A percentile compares a stretch with the other conserved stretches of the same genome.
Evolutionary conservation across 2,797 vertebrate species (phyloP).

Genomic region (Phaenicophaeus curvirostris): DNA sequence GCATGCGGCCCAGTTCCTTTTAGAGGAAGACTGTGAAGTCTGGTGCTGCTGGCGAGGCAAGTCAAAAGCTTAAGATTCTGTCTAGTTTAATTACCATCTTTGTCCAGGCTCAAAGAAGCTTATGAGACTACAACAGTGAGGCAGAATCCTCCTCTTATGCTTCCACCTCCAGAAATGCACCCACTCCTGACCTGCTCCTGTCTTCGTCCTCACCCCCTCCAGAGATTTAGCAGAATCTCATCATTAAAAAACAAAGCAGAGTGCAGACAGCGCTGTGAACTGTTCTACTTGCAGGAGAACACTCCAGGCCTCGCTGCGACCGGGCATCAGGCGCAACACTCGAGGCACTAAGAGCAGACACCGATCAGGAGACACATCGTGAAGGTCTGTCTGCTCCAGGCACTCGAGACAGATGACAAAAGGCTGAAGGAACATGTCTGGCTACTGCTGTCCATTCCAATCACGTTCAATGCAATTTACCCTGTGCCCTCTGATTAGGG

Average conservation of each 20-base stretch:
- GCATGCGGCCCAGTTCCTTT: not conserved
- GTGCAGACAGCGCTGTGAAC: fast-evolving
- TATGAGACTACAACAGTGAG: not conserved
- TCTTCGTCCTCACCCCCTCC: not conserved
- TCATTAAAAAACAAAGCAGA: not conserved
- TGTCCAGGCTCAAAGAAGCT: slow-evolving; percentile 49
- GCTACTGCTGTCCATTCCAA: not conserved
- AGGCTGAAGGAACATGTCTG: not conserved
- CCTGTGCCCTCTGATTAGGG: not conserved
- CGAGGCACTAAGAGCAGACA: not conserved
- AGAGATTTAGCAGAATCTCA: not conserved
- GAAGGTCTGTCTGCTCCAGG: not conserved
- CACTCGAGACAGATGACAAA: not conserved
- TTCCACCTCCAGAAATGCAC: slow-evolving; percentile 19
- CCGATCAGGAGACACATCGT: fast-evolving
- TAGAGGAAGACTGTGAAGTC: not conserved
- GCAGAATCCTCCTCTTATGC: not conserved
- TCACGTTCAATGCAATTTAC: not conserved
- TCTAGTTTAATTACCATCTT: slow-evolving; percentile 46
- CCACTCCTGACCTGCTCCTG: not conserved
- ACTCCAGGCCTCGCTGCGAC: not conserved
- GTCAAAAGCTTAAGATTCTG: slow-evolving; percentile 35
- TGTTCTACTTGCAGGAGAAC: not conserved
- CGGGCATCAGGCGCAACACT: not conserved
- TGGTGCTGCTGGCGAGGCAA: slow-evolving; percentile 14